A percentile compares a stretch with the other conserved stretches of the same genome.
Evolutionary conservation across 1,140 invertebrate genomes (phyloP).

Genomic region (Macrotrachela quadricornifera): DNA sequence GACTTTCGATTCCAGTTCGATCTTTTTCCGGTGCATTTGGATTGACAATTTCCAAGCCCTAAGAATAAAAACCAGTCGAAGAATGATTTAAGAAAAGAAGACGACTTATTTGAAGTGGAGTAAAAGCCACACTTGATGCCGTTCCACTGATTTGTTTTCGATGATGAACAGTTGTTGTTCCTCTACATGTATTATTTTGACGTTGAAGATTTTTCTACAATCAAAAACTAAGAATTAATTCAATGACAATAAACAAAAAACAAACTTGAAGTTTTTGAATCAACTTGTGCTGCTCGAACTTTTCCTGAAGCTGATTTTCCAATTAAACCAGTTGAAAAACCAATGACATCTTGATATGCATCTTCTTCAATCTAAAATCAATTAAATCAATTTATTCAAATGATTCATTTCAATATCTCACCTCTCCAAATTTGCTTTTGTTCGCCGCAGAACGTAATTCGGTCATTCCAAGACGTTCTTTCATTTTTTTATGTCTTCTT

Average conservation of each 20-base stretch:
- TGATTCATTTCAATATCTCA: too few species aligned
- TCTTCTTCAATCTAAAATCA: slow-evolving; percentile 98
- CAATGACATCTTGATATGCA: slow-evolving; percentile 94
- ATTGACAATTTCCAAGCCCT: slow-evolving; percentile 90
- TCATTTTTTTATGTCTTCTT: slow-evolving; percentile 88
- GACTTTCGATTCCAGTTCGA: slow-evolving; percentile 60
- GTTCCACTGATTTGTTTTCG: slow-evolving; percentile 85
- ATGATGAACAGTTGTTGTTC: slow-evolving; percentile 77
- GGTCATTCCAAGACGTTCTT: slow-evolving; percentile 87
- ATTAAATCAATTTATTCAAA: too few species aligned
- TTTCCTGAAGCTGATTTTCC: slow-evolving; percentile 75
- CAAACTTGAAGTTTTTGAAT: slow-evolving; percentile 98
- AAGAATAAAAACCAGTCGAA: too few species aligned
- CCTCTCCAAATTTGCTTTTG: slow-evolving; percentile 92
- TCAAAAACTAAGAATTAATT: too few species aligned
- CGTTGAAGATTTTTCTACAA: too few species aligned
- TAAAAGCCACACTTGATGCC: slow-evolving; percentile 89
- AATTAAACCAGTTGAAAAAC: slow-evolving; percentile 80
- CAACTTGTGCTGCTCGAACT: slow-evolving; percentile 71
- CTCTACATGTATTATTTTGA: slow-evolving; percentile 78
- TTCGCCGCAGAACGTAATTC: slow-evolving; percentile 93
- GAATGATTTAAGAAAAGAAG: too few species aligned
- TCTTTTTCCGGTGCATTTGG: slow-evolving; percentile 45
- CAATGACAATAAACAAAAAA: too few species aligned
- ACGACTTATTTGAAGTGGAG: slow-evolving; percentile 71